Evolutionary conservation across 2,888 invertebrate genomes (phyloP), one percentile per base, ranked within the genome.

Genomic region (Lepetodrilus schrolli): DNA sequence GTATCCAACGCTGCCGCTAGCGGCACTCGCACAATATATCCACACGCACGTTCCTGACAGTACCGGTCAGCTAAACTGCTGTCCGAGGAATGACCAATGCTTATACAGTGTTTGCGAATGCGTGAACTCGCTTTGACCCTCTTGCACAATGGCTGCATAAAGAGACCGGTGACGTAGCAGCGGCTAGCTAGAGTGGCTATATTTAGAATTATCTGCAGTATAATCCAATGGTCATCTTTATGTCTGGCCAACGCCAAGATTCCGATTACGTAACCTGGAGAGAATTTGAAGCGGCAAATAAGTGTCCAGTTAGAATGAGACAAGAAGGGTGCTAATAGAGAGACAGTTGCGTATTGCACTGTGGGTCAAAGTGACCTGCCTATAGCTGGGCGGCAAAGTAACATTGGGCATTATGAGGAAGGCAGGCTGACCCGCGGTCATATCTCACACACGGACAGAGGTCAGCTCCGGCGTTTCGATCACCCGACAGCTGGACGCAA

Each of bases 81-180:
- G 68, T 75, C 76, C 75, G 75, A 74, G 80, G 82, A 80, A 81
- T 84, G 82, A 82, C 83, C 83, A 82, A 73, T 78, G 83, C 82
- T 84, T 84, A 83, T 84, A 84, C 78, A 79, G 78, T 80, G 79
- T 81, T 81, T 78, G 82, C 80, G 68, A 80, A 76, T 79, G 78
- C 74, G 70, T 84, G 84, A 84, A 84, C 84, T 84, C 75, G 71
- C 66, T 30, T 51, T 82, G 84, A 83, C 83, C 84, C 73, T 70
- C 82, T 84, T 84, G 82, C 83, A 84, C 83, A 84, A 83, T 80
- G 74, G 78, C 79, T 82, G 81, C 83, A 82, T 82, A 84, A 84
- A 84, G 80, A 84, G 80, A 72, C 69, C 73, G 74, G 79, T 79
- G 80, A 79, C 80, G 78, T 76, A 72, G 72, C 70, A 36, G 66